phyloP scores from a whole-genome alignment of 2,888 invertebrate genomes.

The Caenorhabditis becei region DNA sequence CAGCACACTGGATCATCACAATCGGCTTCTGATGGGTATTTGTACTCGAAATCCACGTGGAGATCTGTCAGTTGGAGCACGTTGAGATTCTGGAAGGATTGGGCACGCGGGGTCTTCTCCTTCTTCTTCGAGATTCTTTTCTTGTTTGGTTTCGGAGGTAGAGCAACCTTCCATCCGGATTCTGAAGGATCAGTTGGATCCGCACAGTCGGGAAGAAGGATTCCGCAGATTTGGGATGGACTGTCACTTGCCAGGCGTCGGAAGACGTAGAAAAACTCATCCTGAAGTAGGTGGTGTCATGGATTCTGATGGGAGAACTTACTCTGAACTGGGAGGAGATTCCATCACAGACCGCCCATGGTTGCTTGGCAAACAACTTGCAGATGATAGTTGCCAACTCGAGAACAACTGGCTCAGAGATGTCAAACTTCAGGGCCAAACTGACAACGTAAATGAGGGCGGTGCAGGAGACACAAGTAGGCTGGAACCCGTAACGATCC shows the following conservation, averaged over 20 bases:
- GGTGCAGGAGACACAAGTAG: constrained; percentile 49
- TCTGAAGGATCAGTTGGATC: constrained; percentile 82
- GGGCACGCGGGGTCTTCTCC: neutral
- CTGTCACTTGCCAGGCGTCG: constrained; percentile 67
- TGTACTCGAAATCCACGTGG: constrained; percentile 95
- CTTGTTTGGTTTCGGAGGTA: constrained; percentile 56
- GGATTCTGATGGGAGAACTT: constrained; percentile 3
- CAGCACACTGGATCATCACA: constrained; percentile 97
- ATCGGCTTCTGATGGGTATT: constrained; percentile 90
- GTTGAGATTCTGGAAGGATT: constrained; percentile 47
- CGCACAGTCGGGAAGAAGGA: constrained; percentile 83
- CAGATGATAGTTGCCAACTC: constrained; percentile 75
- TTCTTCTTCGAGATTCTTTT: constrained; percentile 17
- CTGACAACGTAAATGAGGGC: constrained; percentile 42
- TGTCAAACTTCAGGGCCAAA: constrained; percentile 66
- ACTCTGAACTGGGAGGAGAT: constrained; percentile 79
- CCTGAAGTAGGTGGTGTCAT: constrained; percentile 65
- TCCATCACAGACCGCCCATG: constrained; percentile 77
- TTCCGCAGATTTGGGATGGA: constrained; percentile 77
- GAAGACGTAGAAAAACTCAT: constrained; percentile 79
- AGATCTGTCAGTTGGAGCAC: constrained; percentile 93
- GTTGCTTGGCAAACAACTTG: constrained; percentile 74
- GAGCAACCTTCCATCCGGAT: constrained; percentile 75
- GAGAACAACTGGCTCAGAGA: constrained; percentile 73
- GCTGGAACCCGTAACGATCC: constrained; percentile 52